Conservation (phyloP, 2,888 invertebrate genomes). For the Saturnia pavonia region DNA sequence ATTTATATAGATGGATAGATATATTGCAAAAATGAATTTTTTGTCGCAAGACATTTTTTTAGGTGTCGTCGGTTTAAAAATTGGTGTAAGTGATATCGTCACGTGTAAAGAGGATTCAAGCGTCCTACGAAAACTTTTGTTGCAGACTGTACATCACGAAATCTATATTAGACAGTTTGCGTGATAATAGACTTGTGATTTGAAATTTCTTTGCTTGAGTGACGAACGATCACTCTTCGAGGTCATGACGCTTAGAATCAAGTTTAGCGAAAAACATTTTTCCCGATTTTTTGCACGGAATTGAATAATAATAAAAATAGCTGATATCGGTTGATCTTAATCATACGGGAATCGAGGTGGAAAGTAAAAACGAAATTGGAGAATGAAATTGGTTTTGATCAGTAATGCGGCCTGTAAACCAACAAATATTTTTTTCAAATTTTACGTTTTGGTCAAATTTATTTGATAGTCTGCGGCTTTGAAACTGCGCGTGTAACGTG, state of each 20-base stretch:
- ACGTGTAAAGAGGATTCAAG: background rate
- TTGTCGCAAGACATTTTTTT: too few species aligned
- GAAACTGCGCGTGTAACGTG: too few species aligned
- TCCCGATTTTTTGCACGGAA: background rate
- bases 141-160: constrained; percentile 17
- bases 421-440: too few species aligned
- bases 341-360: too few species aligned
- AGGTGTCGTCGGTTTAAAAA: background rate
- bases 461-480: too few species aligned
- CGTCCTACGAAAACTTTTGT: background rate
- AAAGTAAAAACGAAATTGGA: too few species aligned
- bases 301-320: background rate
- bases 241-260: background rate
- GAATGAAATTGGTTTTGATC: too few species aligned
- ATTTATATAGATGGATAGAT: too few species aligned
- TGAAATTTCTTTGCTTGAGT: constrained; percentile 12
- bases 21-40: too few species aligned
- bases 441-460: too few species aligned
- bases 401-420: too few species aligned
- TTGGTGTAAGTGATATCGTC: background rate
- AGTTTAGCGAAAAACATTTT: background rate
- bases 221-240: background rate
- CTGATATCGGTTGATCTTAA: too few species aligned
- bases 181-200: constrained; percentile 12
- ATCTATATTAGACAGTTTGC: constrained; percentile 15